Base-by-base conservation (phyloP, 2,888 invertebrate genomes). In the Eustalomyia histrio region DNA sequence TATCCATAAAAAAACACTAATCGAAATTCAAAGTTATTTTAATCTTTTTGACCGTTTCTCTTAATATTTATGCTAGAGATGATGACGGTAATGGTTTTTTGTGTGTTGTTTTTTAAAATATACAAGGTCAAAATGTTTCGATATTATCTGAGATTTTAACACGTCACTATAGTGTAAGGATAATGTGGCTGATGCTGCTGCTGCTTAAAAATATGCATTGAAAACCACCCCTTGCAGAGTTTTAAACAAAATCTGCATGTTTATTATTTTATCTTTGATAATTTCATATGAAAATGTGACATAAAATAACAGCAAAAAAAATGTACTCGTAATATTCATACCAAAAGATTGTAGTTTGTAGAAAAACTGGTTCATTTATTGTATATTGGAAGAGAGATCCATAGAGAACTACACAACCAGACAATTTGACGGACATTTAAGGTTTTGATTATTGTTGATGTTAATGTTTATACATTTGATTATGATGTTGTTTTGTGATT, bases 41-140 rank as follows among this genome's bases (percentile, higher is more conserved):
- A 65, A 71, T 60, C 60, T 65, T 53, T 53, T 60, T 72, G 71
- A 65, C 60, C 71, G 58, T 43, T 76, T 43, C 43, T 21, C 52
- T 64, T n/a, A 55, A 55, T 21, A 24, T 55, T 55, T n/a, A 24
- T 55, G 21, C 24, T 24, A 14, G n/a, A 0, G 8, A 24, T 55
- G 21, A 29, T 29, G 29, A 24, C 24, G 21, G 5, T 24, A 7
- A n/a, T 2, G n/a, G 14, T 55, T 24, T 18, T 21, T 18, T 53
- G 53, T 53, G 14, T 52, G 10, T 24, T 24, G 8, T 21, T 24
- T 55, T 55, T 21, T 8, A 55, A n/a, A 21, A 55, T 24, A 24
- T 9, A 55, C 16, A 76, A 68, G 80, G 76, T 80, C 76, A 80
- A 80, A 76, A 73, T 73, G 63, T 68, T 80, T 80, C 33, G 1